phyloP scores from a whole-genome alignment of 2,797 vertebrate species.

The Myotis myotis region DNA sequence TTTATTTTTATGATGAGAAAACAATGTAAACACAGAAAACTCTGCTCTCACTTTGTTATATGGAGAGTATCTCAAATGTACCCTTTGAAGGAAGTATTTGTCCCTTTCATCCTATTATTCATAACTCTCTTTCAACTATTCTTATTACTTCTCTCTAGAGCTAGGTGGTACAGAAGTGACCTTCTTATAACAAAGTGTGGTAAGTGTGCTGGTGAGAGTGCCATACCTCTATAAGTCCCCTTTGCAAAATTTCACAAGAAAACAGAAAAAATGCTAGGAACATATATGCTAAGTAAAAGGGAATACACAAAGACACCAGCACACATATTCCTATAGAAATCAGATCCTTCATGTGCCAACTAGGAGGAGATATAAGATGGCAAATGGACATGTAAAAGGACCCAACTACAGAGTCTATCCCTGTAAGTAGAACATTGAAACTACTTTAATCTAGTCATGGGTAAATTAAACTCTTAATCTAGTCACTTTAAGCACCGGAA shows the following conservation, averaged over 20 bases:
- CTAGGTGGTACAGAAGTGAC: not conserved
- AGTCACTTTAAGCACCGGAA: not conserved
- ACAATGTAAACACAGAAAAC: slow-evolving; percentile 18
- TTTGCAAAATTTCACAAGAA: slow-evolving; percentile 14
- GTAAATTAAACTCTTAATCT: not conserved
- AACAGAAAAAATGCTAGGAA: not conserved
- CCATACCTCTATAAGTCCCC: not conserved
- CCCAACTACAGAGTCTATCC: not conserved
- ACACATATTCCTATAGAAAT: not conserved
- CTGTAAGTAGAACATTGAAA: not conserved
- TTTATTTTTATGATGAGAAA: slow-evolving; percentile 48
- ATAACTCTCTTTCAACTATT: not conserved
- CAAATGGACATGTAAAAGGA: not conserved
- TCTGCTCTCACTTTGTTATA: not conserved
- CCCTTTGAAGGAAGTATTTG: not conserved
- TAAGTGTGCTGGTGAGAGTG: not conserved
- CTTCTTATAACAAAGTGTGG: not conserved
- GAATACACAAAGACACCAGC: not conserved
- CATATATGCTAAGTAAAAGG: not conserved
- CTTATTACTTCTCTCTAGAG: not conserved
- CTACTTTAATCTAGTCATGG: not conserved
- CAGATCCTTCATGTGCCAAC: not conserved
- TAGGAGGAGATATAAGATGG: not conserved
- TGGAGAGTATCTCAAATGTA: not conserved
- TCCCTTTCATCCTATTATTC: not conserved